Conservation (phyloP, 2,113 vertebrate genomes). For the Crotalus horridus region DNA sequence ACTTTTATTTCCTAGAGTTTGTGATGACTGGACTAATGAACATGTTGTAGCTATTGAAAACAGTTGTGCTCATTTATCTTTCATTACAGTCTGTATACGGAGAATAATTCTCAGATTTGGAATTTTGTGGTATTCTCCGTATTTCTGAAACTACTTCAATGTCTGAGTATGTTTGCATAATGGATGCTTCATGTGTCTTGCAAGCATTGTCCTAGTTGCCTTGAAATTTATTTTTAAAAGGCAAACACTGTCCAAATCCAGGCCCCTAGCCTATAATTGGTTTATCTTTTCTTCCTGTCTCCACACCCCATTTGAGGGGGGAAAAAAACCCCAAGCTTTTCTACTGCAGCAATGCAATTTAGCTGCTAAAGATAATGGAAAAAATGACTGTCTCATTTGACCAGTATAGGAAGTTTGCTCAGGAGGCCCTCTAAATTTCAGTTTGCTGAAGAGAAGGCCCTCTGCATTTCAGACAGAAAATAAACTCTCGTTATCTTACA, state of each 20-base stretch:
- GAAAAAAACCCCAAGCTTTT: not conserved
- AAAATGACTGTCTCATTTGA: not conserved
- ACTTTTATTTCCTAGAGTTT: not conserved
- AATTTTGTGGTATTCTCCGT: not conserved
- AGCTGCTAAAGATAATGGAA: not conserved
- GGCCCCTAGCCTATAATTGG: not conserved
- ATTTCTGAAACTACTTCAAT: not conserved
- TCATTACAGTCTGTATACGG: fast-evolving
- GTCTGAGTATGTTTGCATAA: not conserved
- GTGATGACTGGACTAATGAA: not conserved
- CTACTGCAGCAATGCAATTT: not conserved
- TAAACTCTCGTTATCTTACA: not conserved
- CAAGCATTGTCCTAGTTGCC: not conserved
- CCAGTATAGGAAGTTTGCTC: not conserved
- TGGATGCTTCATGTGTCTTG: not conserved
- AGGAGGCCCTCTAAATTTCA: not conserved
- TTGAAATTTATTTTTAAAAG: conserved; percentile 3
- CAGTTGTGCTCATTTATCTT: not conserved
- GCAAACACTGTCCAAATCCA: not conserved
- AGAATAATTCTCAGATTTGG: not conserved
- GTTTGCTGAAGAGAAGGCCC: fast-evolving
- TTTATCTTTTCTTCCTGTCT: not conserved
- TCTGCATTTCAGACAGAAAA: not conserved
- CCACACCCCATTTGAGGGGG: conserved; percentile 26
- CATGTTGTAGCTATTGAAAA: not conserved